Evolutionary conservation across 2,888 invertebrate species (phyloP).

Genomic region (Morinoia aosen): DNA sequence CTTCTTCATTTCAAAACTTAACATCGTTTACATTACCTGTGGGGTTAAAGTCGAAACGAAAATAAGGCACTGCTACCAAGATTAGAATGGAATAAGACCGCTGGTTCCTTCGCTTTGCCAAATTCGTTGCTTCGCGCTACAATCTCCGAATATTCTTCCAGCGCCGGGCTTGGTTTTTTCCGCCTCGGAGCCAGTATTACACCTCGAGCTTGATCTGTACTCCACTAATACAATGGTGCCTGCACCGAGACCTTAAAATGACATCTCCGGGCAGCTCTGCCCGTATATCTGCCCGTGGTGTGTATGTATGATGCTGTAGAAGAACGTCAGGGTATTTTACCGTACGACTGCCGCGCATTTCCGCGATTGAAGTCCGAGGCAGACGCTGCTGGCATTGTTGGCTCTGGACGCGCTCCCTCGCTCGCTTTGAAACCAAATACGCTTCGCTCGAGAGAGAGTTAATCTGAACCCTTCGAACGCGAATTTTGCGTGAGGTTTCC

Average conservation of each 20-base stretch:
- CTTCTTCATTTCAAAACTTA: no score
- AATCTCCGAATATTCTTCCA: neutral
- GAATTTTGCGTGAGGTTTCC: conserved; percentile 42
- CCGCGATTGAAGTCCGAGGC: conserved; percentile 33
- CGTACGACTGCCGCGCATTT: conserved; percentile 9
- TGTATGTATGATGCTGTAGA: neutral
- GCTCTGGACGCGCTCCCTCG: conserved; percentile 22
- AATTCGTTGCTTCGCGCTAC: neutral
- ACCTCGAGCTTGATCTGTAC: neutral
- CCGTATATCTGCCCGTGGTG: neutral
- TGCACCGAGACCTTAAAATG: neutral
- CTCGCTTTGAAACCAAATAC: conserved; percentile 51
- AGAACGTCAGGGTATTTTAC: conserved; percentile 6
- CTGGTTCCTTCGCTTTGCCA: neutral
- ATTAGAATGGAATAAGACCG: neutral
- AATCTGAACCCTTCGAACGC: conserved; percentile 34
- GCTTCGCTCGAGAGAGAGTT: conserved; percentile 33
- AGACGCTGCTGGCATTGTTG: neutral
- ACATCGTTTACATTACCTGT: no score
- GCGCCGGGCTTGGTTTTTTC: neutral
- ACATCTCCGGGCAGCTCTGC: neutral
- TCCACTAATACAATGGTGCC: neutral
- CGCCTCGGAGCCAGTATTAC: neutral
- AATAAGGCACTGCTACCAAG: no score
- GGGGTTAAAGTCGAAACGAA: no score